Percentiles rank a stretch among this genome's conserved stretches.
These are phyloP conservation scores for Alexandromys fortis DNA, from an alignment of 2,113 vertebrate genomes.

Conservation along the genomic window DNA sequence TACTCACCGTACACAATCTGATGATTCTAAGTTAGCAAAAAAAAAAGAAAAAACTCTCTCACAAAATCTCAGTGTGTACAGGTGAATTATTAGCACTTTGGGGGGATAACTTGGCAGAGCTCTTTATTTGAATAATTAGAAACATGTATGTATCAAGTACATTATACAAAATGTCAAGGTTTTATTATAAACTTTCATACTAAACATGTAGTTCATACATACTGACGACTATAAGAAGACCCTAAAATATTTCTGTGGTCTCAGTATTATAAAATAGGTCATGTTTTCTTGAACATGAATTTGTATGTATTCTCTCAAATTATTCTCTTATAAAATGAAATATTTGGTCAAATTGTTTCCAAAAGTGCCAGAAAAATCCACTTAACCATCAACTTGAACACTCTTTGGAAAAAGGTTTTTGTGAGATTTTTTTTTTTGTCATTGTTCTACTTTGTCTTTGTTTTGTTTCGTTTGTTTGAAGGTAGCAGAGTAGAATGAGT, in stretches of 20 bases:
- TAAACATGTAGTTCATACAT: not conserved
- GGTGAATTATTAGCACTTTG: not conserved
- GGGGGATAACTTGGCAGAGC: not conserved
- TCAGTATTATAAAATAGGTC: not conserved
- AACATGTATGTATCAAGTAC: not conserved
- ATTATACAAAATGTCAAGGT: not conserved
- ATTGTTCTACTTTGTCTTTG: not conserved
- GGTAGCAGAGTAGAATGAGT: not conserved
- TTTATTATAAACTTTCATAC: not conserved
- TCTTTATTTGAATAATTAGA: not conserved
- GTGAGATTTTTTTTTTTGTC: not conserved
- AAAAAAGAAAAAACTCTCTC: not conserved
- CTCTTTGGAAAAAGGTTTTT: not conserved
- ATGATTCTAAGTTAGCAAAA: not conserved
- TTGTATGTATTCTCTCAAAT: not conserved
- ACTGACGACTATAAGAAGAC: not conserved
- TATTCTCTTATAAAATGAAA: not conserved
- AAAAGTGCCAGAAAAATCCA: not conserved
- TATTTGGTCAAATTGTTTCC: not conserved
- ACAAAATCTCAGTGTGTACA: constrained; percentile 17
- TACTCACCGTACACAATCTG: not conserved
- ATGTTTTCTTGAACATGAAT: not conserved
- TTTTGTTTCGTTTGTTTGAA: not conserved
- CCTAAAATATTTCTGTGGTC: constrained; percentile 32
- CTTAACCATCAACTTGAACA: not conserved